phyloP scores from a whole-genome alignment of 2,888 invertebrate genomes.

The Cylloceria caligata region DNA sequence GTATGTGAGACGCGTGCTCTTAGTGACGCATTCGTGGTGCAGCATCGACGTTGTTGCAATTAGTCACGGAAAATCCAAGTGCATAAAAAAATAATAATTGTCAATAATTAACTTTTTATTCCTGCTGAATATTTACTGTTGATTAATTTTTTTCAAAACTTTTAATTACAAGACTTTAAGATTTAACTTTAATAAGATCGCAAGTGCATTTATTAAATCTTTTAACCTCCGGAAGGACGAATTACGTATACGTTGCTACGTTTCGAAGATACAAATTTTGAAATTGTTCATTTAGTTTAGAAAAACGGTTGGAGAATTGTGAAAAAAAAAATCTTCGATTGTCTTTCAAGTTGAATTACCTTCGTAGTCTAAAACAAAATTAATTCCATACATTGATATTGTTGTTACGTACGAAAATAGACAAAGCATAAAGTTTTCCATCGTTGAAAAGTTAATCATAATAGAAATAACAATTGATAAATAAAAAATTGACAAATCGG shows the following conservation, averaged over 20 bases:
- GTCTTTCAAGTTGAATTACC: too few relatives aligned
- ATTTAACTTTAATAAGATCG: not conserved
- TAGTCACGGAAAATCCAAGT: conserved; percentile 46
- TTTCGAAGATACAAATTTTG: too few relatives aligned
- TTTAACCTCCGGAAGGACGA: too few relatives aligned
- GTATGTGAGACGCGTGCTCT: conserved; percentile 1
- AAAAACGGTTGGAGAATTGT: too few relatives aligned
- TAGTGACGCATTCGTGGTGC: conserved; percentile 51
- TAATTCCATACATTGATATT: not conserved
- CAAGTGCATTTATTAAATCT: not conserved
- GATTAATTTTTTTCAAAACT: not conserved
- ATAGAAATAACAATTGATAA: not conserved
- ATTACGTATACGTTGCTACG: too few relatives aligned
- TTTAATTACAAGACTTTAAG: not conserved
- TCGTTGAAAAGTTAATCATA: not conserved
- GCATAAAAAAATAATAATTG: conserved; percentile 26
- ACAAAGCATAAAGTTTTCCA: not conserved
- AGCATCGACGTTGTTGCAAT: conserved; percentile 34
- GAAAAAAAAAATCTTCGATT: too few relatives aligned
- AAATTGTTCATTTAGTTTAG: too few relatives aligned
- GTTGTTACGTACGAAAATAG: not conserved
- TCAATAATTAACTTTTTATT: conserved; percentile 32
- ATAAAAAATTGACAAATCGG: conserved; percentile 2
- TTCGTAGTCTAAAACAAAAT: too few relatives aligned
- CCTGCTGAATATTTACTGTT: not conserved